Conservation (phyloP, 64 coral and sea anemone genomes). For the Dendrophyllia cribrosa region DNA sequence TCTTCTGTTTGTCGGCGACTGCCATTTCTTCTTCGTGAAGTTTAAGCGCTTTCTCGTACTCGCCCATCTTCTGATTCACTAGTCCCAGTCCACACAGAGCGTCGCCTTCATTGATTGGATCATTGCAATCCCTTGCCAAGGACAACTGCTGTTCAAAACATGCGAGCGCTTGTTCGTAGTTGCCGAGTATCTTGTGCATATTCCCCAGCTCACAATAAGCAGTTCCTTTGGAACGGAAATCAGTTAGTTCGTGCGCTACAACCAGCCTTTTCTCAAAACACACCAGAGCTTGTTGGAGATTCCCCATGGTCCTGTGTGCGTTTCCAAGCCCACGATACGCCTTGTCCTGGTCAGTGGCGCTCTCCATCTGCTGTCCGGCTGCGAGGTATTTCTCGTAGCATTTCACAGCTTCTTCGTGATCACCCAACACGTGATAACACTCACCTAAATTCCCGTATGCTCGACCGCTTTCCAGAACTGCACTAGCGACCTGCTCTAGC, state of each 20-base stretch:
- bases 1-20: constrained; percentile 76
- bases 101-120: constrained; percentile 75
- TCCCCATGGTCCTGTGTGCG: constrained; percentile 86
- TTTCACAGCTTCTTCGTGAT: constrained; percentile 80
- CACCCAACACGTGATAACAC: constrained; percentile 80
- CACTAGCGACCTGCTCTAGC: constrained; percentile 68
- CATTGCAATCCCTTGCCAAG: constrained; percentile 70
- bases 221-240: constrained; percentile 75
- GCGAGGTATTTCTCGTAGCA: constrained; percentile 87
- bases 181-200: constrained; percentile 95
- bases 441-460: constrained; percentile 91
- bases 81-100: constrained; percentile 94
- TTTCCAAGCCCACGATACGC: constrained; percentile 95
- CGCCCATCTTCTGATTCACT: constrained; percentile 90
- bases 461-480: constrained; percentile 80
- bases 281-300: constrained; percentile 95
- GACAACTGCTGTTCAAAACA: constrained; percentile 88
- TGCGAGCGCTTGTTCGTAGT: constrained; percentile 92
- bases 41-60: constrained; percentile 87
- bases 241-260: constrained; percentile 90
- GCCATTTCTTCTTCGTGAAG: constrained; percentile 87
- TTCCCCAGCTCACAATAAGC: constrained; percentile 97
- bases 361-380: constrained; percentile 79
- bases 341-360: constrained; percentile 93
- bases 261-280: constrained; percentile 98